A percentile compares a stretch with the other conserved stretches of the same genome.
Evolutionary conservation across 2,113 vertebrate species (phyloP).

Genomic region (Nyctibius bracteatus): DNA sequence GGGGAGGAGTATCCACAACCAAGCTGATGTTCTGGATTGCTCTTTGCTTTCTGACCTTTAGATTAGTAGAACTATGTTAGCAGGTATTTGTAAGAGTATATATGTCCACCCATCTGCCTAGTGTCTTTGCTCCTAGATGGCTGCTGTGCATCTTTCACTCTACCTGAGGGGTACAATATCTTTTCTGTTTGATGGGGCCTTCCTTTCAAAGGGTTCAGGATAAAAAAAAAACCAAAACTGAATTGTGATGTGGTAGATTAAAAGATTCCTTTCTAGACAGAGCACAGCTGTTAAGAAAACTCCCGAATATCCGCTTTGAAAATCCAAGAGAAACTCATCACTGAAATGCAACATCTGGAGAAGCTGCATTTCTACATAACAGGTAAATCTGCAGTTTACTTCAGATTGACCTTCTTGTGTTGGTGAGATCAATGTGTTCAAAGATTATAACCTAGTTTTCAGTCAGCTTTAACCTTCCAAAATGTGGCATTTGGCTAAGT

Average conservation of each 20-base stretch:
- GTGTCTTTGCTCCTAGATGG: not conserved
- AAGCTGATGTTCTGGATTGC: conserved; percentile 63
- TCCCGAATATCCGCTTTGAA: not conserved
- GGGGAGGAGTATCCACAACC: conserved; percentile 49
- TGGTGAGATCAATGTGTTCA: not conserved
- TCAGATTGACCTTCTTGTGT: not conserved
- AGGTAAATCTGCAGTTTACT: not conserved
- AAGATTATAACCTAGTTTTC: not conserved
- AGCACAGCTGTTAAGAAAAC: not conserved
- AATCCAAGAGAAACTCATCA: not conserved
- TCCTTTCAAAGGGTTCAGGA: not conserved
- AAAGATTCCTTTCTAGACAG: not conserved
- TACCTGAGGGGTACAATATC: not conserved
- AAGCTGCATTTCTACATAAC: not conserved
- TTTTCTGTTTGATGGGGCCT: not conserved
- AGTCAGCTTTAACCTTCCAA: not conserved
- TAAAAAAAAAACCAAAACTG: not conserved
- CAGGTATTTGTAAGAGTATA: conserved; percentile 6
- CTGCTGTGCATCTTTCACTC: not conserved
- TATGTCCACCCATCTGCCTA: not conserved
- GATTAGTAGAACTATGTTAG: not conserved
- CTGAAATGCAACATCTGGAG: not conserved
- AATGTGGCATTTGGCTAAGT: not conserved
- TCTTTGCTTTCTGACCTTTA: conserved; percentile 68
- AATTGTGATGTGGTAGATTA: not conserved